phyloP scores from a whole-genome alignment of 2,888 invertebrate genomes.

The Acleris sparsana region DNA sequence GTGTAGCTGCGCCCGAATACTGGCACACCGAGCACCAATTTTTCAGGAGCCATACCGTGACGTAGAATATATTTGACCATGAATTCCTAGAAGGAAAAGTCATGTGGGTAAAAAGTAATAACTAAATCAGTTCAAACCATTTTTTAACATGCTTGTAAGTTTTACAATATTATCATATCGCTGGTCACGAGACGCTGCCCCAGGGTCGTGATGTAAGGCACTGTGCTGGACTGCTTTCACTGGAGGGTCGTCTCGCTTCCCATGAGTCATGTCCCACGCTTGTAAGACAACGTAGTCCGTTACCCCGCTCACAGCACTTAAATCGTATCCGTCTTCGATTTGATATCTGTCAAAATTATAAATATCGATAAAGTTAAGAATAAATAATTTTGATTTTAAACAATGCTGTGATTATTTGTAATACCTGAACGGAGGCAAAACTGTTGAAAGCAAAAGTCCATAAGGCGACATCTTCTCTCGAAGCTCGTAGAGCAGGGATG shows the following conservation, averaged over 20 bases:
- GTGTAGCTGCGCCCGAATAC: constrained; percentile 89
- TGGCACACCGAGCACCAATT: constrained; percentile 88
- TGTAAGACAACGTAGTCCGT: constrained; percentile 88
- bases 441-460: constrained; percentile 83
- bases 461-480: constrained; percentile 83
- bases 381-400: not conserved
- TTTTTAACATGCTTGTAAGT: not conserved
- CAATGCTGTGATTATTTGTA: not conserved
- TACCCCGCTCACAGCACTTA: constrained; percentile 82
- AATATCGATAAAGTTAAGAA: not conserved
- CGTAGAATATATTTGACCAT: constrained; percentile 87
- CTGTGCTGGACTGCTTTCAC: constrained; percentile 77
- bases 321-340: constrained; percentile 87
- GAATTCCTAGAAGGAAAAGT: constrained; percentile 78
- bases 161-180: constrained; percentile 76
- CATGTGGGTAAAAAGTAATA: not conserved
- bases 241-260: constrained; percentile 70
- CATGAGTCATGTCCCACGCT: constrained; percentile 84
- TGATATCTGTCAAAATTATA: constrained; percentile 64
- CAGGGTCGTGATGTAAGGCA: constrained; percentile 77
- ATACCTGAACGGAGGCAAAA: constrained; percentile 84
- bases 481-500: constrained; percentile 84
- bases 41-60: constrained; percentile 85
- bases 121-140: not conserved
- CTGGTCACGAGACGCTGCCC: constrained; percentile 69